These are phyloP conservation scores for Oncorhynchus gorbuscha DNA, from an alignment of 2,113 vertebrate species.

Conservation along the genomic window DNA sequence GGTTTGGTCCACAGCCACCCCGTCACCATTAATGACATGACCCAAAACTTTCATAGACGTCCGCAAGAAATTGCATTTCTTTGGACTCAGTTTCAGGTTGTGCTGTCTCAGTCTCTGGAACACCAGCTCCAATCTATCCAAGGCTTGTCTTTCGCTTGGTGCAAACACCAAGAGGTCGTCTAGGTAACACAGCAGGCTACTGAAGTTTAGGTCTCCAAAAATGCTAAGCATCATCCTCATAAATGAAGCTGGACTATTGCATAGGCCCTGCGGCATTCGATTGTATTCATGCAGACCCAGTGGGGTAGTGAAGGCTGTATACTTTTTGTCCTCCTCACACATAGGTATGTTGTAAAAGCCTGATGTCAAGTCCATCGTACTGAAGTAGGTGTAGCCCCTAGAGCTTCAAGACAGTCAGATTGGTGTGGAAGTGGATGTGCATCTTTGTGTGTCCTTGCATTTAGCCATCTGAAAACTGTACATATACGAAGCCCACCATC, in stretches of 20 bases:
- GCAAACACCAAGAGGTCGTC: slow-evolving; percentile 21
- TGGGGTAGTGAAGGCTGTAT: slow-evolving; percentile 16
- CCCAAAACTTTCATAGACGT: slow-evolving; percentile 4
- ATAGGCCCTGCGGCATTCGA: slow-evolving; percentile 12
- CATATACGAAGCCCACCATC: not conserved
- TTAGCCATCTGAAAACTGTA: no score
- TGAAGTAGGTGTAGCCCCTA: not conserved
- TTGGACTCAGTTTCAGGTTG: not conserved
- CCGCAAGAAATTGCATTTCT: no score
- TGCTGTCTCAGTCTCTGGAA: not conserved
- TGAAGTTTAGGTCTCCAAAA: slow-evolving; percentile 24
- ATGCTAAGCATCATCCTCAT: slow-evolving; percentile 13
- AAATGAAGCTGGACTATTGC: slow-evolving; percentile 23
- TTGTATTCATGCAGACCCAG: slow-evolving; percentile 28
- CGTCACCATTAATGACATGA: not conserved
- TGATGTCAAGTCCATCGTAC: slow-evolving; percentile 7
- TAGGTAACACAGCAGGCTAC: slow-evolving; percentile 9
- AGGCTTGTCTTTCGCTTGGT: no score
- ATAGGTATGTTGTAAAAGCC: slow-evolving; percentile 15
- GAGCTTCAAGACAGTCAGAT: not conserved
- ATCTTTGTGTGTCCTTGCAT: not conserved
- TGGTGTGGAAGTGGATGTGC: slow-evolving; percentile 2
- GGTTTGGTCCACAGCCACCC: slow-evolving; percentile 1
- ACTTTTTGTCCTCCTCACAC: not conserved
- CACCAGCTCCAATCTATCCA: not conserved